Base-by-base conservation (phyloP, 2,888 invertebrate species). In the Diaprepes abbreviatus region DNA sequence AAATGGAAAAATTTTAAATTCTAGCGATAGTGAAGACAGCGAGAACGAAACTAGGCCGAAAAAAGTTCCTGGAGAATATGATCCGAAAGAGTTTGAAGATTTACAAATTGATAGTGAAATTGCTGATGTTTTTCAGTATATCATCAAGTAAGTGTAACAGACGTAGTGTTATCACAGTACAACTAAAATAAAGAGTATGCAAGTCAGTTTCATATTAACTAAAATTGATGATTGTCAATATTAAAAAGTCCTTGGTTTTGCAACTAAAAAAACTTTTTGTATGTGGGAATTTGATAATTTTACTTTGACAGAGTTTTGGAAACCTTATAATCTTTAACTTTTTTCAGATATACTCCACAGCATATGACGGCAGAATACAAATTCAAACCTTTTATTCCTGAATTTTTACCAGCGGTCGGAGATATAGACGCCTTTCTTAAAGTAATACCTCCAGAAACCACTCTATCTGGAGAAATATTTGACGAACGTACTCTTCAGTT, bases 381-480 rank as follows among this genome's bases (percentile, higher is more conserved):
- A 80, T 87, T 98, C 80, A 92, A 94, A 79, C 97, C 98, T 0
- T 98, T 98, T 82, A 91, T 98, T 62, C 97, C 98, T 0, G 98
- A 99, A 80, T 98, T 92, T 85, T 93, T 98, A 76, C 98, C 99
- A 6, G 96, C 97, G 0, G 97, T 99, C 50, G 99, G 99, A 0
- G 98, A 99, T 84, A 97, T 98, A 75, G 99, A 99, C 85, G 97
- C 97, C 2, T 98, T 99, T 85, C 89, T 99, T 38, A 99, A 98
- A 87, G 93, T 97, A 1, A 86, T 89, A 48, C 89, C 96, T 17
- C 98, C 98, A 0, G 92, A 94, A 76, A 87, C 84, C 1, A 84
- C 87, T 28, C 68, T 83, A 43, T 75, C 75, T 19, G 80, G 79
- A 3, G 81, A 83, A 62, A 35, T 72, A 52, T 79, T 80, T 59